Conservation (phyloP, 2,113 vertebrate genomes). For the Sminthopsis crassicaudata region DNA sequence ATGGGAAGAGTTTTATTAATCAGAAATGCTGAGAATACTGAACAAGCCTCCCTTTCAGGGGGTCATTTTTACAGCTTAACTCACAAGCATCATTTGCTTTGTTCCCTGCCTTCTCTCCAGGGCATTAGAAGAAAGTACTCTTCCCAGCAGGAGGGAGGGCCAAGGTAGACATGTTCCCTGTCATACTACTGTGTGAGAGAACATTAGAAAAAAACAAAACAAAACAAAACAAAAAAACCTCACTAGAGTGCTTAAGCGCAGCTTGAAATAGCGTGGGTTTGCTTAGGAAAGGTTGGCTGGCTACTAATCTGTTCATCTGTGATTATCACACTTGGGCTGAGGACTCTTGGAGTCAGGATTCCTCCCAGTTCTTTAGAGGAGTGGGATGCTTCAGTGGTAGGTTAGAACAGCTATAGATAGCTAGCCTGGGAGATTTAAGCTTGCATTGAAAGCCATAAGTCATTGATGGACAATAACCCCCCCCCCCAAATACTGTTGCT, state of each 20-base stretch:
- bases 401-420: slow-evolving; percentile 42
- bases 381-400: rapidly evolving
- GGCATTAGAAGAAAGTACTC: background rate
- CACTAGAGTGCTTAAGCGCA: background rate
- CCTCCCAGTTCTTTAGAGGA: background rate
- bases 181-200: background rate
- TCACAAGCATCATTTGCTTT: background rate
- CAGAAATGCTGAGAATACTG: background rate
- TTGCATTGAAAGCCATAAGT: background rate
- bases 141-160: background rate
- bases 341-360: background rate
- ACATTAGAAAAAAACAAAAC: background rate
- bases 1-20: slow-evolving; percentile 1
- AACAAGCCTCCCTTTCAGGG: background rate
- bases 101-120: background rate
- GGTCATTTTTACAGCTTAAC: background rate
- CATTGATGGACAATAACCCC: background rate
- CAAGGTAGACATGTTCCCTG: background rate
- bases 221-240: background rate
- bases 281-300: background rate
- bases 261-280: background rate
- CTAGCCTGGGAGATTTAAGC: background rate
- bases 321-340: background rate
- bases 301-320: background rate
- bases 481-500: background rate